A percentile compares a stretch with the other conserved stretches of the same genome.
These are phyloP conservation scores for Microtus montanus DNA, from an alignment of 2,113 vertebrate species.

Conservation along the genomic window DNA sequence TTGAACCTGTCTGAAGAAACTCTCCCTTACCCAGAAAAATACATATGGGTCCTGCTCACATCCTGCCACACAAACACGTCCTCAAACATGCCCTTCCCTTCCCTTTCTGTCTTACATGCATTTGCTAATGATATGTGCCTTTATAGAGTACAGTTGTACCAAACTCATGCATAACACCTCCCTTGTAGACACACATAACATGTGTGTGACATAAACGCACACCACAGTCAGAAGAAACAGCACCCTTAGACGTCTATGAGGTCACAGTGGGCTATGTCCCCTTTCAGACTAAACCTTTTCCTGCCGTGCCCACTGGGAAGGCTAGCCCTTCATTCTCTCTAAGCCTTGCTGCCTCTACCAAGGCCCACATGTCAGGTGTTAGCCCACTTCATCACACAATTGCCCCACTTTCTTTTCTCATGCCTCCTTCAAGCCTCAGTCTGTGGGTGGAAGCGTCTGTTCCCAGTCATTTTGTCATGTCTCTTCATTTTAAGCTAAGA, in stretches of 20 bases:
- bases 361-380: background rate
- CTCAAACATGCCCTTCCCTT: background rate
- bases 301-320: background rate
- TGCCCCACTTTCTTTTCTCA: background rate
- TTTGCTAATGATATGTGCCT: too few species aligned
- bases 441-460: background rate
- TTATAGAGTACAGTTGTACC: background rate
- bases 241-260: background rate
- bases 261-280: background rate
- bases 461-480: rapidly evolving
- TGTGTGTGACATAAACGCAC: too few species aligned
- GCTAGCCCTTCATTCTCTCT: background rate
- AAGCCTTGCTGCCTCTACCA: background rate
- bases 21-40: background rate
- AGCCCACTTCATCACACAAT: background rate
- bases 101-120: background rate
- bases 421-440: background rate
- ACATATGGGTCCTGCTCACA: background rate
- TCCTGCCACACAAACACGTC: background rate
- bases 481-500: background rate
- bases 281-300: too few species aligned
- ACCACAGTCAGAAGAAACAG: background rate
- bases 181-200: background rate
- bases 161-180: too few species aligned
- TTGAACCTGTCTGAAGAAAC: background rate